phyloP scores from a whole-genome alignment of 1,140 invertebrate species.

The Drosophila nannoptera region DNA sequence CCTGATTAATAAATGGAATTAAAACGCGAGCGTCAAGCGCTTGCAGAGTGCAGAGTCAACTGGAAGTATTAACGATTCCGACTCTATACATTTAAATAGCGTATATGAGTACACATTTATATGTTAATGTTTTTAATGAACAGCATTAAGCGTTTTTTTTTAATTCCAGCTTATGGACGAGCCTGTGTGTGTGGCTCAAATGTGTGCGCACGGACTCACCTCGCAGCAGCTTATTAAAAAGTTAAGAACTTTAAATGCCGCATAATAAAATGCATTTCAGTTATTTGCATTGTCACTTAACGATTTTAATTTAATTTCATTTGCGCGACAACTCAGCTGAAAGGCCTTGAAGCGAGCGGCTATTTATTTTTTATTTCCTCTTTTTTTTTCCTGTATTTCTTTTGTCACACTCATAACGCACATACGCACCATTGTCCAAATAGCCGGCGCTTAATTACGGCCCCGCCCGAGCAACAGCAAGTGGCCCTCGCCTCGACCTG shows the following conservation, averaged over 20 bases:
- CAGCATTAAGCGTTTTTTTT: slow-evolving; percentile 61
- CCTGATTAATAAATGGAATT: no score
- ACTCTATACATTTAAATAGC: slow-evolving; percentile 42
- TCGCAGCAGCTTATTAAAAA: slow-evolving; percentile 57
- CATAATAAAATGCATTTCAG: slow-evolving; percentile 65
- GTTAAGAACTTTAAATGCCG: slow-evolving; percentile 71
- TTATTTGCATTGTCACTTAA: slow-evolving; percentile 64
- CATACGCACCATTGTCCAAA: slow-evolving; percentile 50
- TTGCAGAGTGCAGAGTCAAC: no score
- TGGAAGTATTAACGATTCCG: slow-evolving; percentile 2
- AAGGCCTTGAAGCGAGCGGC: slow-evolving; percentile 20
- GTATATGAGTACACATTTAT: slow-evolving; percentile 8
- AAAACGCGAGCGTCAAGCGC: no score
- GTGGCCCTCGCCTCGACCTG: slow-evolving; percentile 40
- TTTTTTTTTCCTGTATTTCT: slow-evolving; percentile 5
- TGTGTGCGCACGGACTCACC: slow-evolving; percentile 30
- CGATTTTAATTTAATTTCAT: slow-evolving; percentile 62
- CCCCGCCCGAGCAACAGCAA: slow-evolving; percentile 26
- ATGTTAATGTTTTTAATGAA: slow-evolving; percentile 41
- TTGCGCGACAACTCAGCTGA: slow-evolving; percentile 19
- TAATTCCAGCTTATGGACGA: slow-evolving; percentile 31
- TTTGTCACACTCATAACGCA: slow-evolving; percentile 25
- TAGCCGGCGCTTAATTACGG: slow-evolving; percentile 60
- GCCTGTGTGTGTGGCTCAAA: slow-evolving; percentile 19
- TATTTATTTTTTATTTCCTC: neutral